Percentiles rank a stretch among this genome's conserved stretches.
Conservation (phyloP, 2,797 vertebrate genomes). For the Numenius phaeopus region DNA sequence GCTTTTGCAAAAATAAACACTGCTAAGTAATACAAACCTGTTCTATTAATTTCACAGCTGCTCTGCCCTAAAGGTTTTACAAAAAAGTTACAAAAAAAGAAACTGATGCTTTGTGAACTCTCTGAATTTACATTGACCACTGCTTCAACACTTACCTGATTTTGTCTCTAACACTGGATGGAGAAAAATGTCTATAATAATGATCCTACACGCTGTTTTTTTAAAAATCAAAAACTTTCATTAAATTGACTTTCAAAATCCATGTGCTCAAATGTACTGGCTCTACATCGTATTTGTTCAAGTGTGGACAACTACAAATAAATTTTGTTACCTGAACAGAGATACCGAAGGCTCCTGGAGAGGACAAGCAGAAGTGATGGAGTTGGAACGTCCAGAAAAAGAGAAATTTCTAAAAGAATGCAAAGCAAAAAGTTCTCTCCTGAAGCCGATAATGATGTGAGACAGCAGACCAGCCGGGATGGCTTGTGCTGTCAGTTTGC, state of each 20-base stretch:
- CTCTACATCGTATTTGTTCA: not conserved
- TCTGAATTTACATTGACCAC: slow-evolving; percentile 85
- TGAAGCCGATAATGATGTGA: slow-evolving; percentile 85
- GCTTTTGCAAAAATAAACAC: not conserved
- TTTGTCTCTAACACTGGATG: slow-evolving; percentile 83
- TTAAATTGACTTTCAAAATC: slow-evolving; percentile 19
- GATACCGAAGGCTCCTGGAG: slow-evolving; percentile 84
- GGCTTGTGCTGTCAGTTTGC: slow-evolving; percentile 84
- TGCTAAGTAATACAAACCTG: not conserved
- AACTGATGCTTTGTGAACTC: slow-evolving; percentile 79
- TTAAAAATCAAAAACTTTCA: slow-evolving; percentile 35
- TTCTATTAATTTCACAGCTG: not conserved
- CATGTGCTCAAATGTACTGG: not conserved
- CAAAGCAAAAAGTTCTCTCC: slow-evolving; percentile 83
- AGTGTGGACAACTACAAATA: slow-evolving; percentile 81
- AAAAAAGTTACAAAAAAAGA: slow-evolving; percentile 79
- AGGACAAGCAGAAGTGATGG: slow-evolving; percentile 82
- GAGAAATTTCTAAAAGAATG: slow-evolving; percentile 84
- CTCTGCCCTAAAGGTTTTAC: slow-evolving; percentile 75
- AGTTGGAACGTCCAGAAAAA: slow-evolving; percentile 85
- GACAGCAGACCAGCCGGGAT: slow-evolving; percentile 82
- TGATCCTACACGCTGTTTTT: not conserved
- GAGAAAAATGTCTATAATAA: slow-evolving; percentile 77
- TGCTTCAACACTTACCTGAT: slow-evolving; percentile 82
- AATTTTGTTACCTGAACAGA: slow-evolving; percentile 80